Percentiles rank a stretch among this genome's conserved stretches.
phyloP scores from a whole-genome alignment of 2,797 vertebrate species.

The Cottoperca gobio region DNA sequence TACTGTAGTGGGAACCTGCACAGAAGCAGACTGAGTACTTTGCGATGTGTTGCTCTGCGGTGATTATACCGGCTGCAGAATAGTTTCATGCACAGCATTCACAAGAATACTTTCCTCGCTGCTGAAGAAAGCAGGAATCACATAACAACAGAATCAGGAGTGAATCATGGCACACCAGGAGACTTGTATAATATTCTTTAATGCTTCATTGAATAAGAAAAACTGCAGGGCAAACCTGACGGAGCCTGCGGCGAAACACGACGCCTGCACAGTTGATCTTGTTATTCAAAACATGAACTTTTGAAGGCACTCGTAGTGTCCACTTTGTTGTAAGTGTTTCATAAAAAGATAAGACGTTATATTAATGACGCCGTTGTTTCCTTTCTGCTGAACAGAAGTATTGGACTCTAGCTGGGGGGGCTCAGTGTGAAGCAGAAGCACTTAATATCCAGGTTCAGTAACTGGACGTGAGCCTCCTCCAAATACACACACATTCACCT shows the following conservation, averaged over 20 bases:
- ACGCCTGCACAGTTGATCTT: not conserved
- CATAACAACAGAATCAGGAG: not conserved
- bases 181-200: not conserved
- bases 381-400: not conserved
- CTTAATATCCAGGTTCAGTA: constrained; percentile 16
- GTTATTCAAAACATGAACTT: not conserved
- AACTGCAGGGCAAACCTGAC: not conserved
- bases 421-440: not conserved
- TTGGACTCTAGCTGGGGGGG: not conserved
- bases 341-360: not conserved
- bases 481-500: not conserved
- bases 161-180: constrained; percentile 6
- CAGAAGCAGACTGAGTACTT: too few relatives aligned
- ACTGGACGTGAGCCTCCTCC: too few relatives aligned
- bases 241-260: not conserved
- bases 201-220: not conserved
- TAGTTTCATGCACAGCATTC: too few relatives aligned
- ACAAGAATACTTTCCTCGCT: too few relatives aligned
- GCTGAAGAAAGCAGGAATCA: constrained; percentile 7
- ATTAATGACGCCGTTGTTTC: too few relatives aligned
- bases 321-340: not conserved
- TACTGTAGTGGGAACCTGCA: too few relatives aligned
- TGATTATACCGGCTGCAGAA: too few relatives aligned
- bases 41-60: too few relatives aligned
- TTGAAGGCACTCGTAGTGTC: not conserved